Evolutionary conservation across 2,797 vertebrate genomes (phyloP).

Genomic region (Carcharodon carcharias): DNA sequence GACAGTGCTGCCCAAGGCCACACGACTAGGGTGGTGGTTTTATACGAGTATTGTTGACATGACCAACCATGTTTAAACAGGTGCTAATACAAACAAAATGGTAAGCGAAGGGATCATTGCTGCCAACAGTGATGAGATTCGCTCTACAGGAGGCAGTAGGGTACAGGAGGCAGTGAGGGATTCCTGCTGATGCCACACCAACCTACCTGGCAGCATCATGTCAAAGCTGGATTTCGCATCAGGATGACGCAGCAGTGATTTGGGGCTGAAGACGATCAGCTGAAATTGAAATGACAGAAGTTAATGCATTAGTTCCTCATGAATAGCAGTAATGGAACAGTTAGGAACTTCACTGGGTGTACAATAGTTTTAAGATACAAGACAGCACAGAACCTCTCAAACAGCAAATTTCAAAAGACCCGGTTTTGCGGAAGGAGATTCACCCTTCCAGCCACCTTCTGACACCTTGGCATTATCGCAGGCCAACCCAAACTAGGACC

Average conservation of each 20-base stretch:
- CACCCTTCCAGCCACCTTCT: no score
- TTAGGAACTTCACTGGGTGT: neutral
- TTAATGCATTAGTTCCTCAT: neutral
- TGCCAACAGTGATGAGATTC: neutral
- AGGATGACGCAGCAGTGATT: constrained; percentile 84
- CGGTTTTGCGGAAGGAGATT: neutral
- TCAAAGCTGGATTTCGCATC: constrained; percentile 89
- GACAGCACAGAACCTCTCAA: neutral
- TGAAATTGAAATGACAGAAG: constrained; percentile 44
- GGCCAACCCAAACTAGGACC: no score
- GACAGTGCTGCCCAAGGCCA: no score
- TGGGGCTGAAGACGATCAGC: constrained; percentile 90
- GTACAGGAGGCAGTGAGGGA: neutral
- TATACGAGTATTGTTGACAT: no score
- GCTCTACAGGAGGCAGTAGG: neutral
- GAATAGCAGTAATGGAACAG: no score
- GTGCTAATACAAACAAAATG: neutral
- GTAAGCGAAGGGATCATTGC: neutral
- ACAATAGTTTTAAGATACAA: no score
- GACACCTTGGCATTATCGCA: no score
- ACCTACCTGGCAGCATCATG: constrained; percentile 77
- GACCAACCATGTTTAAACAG: neutral
- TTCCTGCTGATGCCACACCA: neutral
- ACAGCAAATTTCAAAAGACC: neutral
- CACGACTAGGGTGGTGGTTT: no score